Evolutionary conservation across 2,113 vertebrate species (phyloP).

Genomic region (Laterallus jamaicensis): DNA sequence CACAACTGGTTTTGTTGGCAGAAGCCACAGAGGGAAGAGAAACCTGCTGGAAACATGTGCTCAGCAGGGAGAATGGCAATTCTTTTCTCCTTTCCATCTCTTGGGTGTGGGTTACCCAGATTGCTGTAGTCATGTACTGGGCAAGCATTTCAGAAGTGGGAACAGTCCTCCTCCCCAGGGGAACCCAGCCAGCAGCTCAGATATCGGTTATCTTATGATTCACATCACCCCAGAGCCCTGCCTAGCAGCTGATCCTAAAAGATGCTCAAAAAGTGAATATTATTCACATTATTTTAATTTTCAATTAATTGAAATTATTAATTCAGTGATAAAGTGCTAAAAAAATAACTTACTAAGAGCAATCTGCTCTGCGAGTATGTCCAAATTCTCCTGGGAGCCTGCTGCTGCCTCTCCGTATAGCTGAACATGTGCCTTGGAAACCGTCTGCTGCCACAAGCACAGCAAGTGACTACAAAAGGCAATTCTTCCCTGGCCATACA

Average conservation of each 20-base stretch:
- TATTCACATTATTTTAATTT: background rate
- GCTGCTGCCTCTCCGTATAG: background rate
- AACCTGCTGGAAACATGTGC: background rate
- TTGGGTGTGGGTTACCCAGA: background rate
- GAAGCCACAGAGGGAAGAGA: background rate
- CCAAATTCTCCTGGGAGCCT: background rate
- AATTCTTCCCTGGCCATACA: slow-evolving; percentile 21
- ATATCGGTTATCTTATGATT: background rate
- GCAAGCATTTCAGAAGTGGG: background rate
- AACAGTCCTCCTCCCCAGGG: background rate
- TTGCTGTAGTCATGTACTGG: background rate
- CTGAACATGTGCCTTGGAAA: background rate
- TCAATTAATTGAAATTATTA: background rate
- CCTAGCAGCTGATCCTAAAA: background rate
- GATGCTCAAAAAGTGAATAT: background rate
- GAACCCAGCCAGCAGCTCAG: background rate
- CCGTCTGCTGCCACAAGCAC: background rate
- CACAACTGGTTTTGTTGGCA: background rate
- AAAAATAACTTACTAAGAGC: background rate
- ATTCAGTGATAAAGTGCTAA: background rate
- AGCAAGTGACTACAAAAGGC: background rate
- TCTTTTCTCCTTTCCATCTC: background rate
- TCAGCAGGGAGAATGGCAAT: background rate
- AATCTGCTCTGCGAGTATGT: background rate
- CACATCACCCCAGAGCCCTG: background rate